phyloP scores from a whole-genome alignment of 23 tunicate species.

The Phallusia fumigata region DNA sequence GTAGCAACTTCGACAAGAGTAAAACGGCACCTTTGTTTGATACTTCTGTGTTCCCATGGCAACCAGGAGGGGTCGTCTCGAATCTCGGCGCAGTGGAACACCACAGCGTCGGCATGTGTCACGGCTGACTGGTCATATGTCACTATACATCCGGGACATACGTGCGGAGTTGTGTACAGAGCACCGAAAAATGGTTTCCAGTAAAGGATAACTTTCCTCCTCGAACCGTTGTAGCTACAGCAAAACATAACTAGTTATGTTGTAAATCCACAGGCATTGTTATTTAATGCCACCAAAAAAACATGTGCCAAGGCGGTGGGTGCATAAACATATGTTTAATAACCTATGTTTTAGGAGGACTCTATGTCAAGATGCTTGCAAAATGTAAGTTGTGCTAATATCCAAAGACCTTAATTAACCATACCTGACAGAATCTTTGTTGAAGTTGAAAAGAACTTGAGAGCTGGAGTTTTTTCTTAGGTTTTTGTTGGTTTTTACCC shows the following conservation, averaged over 20 bases:
- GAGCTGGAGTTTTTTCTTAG: not conserved
- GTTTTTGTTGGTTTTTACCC: not conserved
- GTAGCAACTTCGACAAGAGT: too few relatives aligned
- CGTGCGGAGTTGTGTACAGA: not conserved
- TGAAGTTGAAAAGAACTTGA: not conserved
- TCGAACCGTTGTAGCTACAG: not conserved
- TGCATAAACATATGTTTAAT: not conserved
- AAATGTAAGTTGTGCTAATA: too few relatives aligned
- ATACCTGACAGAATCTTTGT: not conserved
- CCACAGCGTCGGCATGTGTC: conserved; percentile 62
- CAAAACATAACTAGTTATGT: not conserved
- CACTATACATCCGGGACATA: conserved; percentile 34
- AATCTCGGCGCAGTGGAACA: conserved; percentile 66
- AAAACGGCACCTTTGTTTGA: conserved; percentile 35
- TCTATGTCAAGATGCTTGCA: too few relatives aligned
- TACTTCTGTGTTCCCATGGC: conserved; percentile 28
- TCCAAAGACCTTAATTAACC: too few relatives aligned
- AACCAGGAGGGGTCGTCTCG: conserved; percentile 25
- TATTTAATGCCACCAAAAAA: too few relatives aligned
- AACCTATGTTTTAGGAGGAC: too few relatives aligned
- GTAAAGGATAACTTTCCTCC: conserved; percentile 19
- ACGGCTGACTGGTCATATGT: conserved; percentile 58
- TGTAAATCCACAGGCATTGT: too few relatives aligned
- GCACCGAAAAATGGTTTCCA: conserved; percentile 54
- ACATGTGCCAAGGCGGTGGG: too few relatives aligned